These are phyloP conservation scores for Sphaerolaimus hirsutus DNA, from an alignment of 2,888 invertebrate species.

Conservation along the genomic window DNA sequence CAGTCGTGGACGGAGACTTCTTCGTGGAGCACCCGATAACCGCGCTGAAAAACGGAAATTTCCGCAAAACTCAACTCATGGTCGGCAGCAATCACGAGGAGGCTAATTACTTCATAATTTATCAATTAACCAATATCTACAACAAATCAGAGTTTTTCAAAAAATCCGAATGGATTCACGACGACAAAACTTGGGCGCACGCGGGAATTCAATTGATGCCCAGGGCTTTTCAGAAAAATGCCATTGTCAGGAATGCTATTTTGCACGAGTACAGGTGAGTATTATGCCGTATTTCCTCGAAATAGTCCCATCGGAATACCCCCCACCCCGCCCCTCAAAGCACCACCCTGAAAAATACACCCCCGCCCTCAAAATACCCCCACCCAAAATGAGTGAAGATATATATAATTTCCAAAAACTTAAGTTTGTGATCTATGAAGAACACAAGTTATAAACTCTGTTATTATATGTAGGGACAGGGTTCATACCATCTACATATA, in stretches of 20 bases:
- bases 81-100: constrained; percentile 80
- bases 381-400: too few relatives aligned
- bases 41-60: constrained; percentile 47
- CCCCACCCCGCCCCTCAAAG: too few relatives aligned
- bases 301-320: too few relatives aligned
- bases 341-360: too few relatives aligned
- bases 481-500: too few relatives aligned
- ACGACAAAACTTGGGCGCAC: constrained; percentile 16
- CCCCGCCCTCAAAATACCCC: too few relatives aligned
- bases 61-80: constrained; percentile 69
- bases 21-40: constrained; percentile 49
- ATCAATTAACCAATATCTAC: constrained; percentile 63
- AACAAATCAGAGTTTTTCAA: constrained; percentile 33
- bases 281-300: too few relatives aligned
- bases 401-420: too few relatives aligned
- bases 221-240: constrained; percentile 19
- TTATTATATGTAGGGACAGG: too few relatives aligned
- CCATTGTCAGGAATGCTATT: constrained; percentile 51
- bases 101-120: constrained; percentile 75
- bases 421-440: too few relatives aligned
- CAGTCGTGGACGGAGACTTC: constrained; percentile 73
- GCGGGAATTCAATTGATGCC: constrained; percentile 18
- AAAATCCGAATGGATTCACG: constrained; percentile 18
- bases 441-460: too few relatives aligned
- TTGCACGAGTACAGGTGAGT: constrained; percentile 76